These are phyloP conservation scores for Cynoglossus semilaevis DNA, from an alignment of 2,113 vertebrate species.

Conservation along the genomic window DNA sequence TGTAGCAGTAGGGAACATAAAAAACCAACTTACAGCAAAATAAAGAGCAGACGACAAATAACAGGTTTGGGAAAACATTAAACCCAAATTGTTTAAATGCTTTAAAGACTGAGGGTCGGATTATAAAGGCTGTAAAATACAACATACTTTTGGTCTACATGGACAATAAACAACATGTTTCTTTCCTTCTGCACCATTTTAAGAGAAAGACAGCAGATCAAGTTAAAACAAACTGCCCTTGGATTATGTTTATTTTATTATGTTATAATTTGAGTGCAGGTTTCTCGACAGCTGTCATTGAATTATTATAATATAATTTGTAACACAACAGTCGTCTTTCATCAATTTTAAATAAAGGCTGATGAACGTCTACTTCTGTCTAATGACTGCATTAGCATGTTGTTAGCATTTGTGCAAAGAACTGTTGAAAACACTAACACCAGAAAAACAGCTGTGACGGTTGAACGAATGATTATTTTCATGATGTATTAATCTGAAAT, in stretches of 20 bases:
- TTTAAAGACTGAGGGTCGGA: not conserved
- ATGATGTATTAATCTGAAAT: too few relatives aligned
- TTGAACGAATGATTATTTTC: too few relatives aligned
- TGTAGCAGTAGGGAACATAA: slow-evolving; percentile 58
- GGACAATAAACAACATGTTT: not conserved
- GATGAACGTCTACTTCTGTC: too few relatives aligned
- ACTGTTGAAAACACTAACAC: too few relatives aligned
- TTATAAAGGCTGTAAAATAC: not conserved
- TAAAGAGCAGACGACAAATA: slow-evolving; percentile 16
- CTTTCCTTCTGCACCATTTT: not conserved
- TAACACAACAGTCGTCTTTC: too few relatives aligned
- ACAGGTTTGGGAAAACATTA: not conserved
- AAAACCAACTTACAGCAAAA: slow-evolving; percentile 20
- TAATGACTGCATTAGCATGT: too few relatives aligned
- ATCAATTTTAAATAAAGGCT: too few relatives aligned
- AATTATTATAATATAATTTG: not conserved
- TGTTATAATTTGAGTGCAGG: too few relatives aligned
- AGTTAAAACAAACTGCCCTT: not conserved
- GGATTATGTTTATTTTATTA: too few relatives aligned
- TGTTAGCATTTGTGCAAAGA: too few relatives aligned
- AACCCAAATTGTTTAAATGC: slow-evolving; percentile 7
- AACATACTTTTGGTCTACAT: slow-evolving; percentile 9
- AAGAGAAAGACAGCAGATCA: not conserved
- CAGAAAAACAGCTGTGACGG: too few relatives aligned
- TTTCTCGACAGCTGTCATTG: too few relatives aligned